phyloP scores from a whole-genome alignment of 2,113 vertebrate species.

The Thermophis baileyi region DNA sequence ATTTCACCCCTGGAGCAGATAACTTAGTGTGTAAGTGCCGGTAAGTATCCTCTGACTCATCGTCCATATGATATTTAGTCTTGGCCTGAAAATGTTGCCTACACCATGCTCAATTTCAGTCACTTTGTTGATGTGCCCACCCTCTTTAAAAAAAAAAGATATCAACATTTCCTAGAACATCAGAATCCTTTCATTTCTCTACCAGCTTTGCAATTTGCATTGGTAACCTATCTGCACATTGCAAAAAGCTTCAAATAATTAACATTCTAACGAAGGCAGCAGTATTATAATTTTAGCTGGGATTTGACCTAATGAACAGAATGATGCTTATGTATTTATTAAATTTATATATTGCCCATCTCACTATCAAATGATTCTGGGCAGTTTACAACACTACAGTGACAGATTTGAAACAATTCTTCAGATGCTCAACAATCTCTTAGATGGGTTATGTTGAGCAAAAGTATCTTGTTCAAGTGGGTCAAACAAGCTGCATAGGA shows the following conservation, averaged over 20 bases:
- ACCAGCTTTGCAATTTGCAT: not conserved
- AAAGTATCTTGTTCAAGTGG: not conserved
- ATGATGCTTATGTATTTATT: not conserved
- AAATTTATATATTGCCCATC: not conserved
- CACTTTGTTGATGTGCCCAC: not conserved
- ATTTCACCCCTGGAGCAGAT: too few species aligned
- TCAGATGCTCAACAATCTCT: not conserved
- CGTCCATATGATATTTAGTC: not conserved
- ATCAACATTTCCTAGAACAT: not conserved
- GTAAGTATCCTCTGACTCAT: not conserved
- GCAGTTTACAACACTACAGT: not conserved
- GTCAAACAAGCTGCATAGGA: not conserved
- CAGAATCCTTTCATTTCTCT: not conserved
- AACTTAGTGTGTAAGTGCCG: not conserved
- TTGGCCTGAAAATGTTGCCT: not conserved
- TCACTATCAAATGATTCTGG: not conserved
- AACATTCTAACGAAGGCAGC: not conserved
- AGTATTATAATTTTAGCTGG: not conserved
- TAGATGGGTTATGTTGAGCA: not conserved
- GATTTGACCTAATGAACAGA: not conserved
- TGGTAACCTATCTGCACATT: not conserved
- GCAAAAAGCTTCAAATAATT: not conserved
- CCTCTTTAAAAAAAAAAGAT: not conserved
- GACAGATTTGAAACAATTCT: too few species aligned
- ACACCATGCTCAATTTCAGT: not conserved